These are phyloP conservation scores for Aelia acuminata DNA, from an alignment of 2,888 invertebrate species.

Conservation along the genomic window DNA sequence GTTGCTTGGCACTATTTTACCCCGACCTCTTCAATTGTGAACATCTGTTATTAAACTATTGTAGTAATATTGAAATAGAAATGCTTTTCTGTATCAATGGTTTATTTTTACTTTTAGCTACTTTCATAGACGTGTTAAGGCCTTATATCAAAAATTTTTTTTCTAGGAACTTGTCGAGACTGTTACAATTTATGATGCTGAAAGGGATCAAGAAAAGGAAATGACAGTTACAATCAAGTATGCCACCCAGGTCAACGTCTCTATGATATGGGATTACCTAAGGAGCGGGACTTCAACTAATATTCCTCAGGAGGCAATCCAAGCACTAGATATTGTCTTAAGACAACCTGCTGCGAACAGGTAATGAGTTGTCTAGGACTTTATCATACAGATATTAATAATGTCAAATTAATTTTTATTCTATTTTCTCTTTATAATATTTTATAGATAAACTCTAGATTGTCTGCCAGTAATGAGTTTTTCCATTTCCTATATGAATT, in stretches of 20 bases:
- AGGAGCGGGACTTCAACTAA: conserved; percentile 69
- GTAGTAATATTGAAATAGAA: no score
- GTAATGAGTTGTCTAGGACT: conserved; percentile 27
- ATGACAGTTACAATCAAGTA: conserved; percentile 73
- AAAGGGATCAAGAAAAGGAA: conserved; percentile 67
- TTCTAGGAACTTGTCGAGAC: conserved; percentile 60
- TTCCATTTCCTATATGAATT: no score
- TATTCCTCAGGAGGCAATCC: conserved; percentile 76
- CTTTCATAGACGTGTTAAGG: not conserved
- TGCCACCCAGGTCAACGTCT: conserved; percentile 74
- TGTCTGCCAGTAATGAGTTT: no score
- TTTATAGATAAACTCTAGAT: no score
- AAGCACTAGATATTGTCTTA: conserved; percentile 89
- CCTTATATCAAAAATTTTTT: not conserved
- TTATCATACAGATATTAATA: no score
- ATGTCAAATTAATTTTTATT: no score
- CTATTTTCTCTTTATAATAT: no score
- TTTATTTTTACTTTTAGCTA: not conserved
- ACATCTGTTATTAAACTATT: no score
- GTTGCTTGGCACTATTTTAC: no score
- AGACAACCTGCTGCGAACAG: conserved; percentile 75
- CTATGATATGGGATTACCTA: conserved; percentile 69
- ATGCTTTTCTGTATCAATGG: no score
- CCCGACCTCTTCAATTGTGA: no score
- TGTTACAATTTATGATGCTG: conserved; percentile 69